phyloP scores from a whole-genome alignment of 2,797 vertebrate species.

The Acanthopagrus latus region DNA sequence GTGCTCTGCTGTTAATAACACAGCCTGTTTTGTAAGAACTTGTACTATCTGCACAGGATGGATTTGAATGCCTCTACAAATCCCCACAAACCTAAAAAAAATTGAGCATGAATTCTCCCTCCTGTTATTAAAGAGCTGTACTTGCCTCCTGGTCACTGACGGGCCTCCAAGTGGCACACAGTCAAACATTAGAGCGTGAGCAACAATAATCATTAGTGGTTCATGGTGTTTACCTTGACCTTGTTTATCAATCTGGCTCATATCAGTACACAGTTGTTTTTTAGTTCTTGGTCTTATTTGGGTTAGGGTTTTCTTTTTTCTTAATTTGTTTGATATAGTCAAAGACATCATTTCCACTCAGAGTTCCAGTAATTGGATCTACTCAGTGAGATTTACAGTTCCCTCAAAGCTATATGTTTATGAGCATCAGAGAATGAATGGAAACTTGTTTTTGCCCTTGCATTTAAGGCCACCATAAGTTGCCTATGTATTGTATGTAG shows the following conservation, averaged over 20 bases:
- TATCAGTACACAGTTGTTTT: slow-evolving; percentile 24
- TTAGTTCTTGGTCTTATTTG: not conserved
- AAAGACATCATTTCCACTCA: not conserved
- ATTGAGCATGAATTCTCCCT: slow-evolving; percentile 50
- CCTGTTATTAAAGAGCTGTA: slow-evolving; percentile 54
- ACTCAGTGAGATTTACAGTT: not conserved
- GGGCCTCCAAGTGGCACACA: slow-evolving; percentile 10
- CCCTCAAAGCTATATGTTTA: not conserved
- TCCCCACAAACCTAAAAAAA: slow-evolving; percentile 61
- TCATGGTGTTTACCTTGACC: slow-evolving; percentile 18
- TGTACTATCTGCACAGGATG: slow-evolving; percentile 58
- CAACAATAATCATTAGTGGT: slow-evolving; percentile 47
- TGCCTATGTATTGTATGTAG: not conserved
- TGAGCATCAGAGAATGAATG: not conserved
- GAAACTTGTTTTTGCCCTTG: not conserved
- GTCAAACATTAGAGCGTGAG: slow-evolving; percentile 35
- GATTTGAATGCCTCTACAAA: slow-evolving; percentile 74
- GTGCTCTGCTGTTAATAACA: slow-evolving; percentile 38
- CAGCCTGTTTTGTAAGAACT: slow-evolving; percentile 26
- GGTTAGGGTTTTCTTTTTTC: not conserved
- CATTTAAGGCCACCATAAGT: not conserved
- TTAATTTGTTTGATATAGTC: not conserved
- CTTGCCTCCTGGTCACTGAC: slow-evolving; percentile 41
- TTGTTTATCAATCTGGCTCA: slow-evolving; percentile 12
- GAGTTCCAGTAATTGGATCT: not conserved